Base-by-base conservation (phyloP, 2,113 vertebrate genomes). In the Anolis carolinensis region DNA sequence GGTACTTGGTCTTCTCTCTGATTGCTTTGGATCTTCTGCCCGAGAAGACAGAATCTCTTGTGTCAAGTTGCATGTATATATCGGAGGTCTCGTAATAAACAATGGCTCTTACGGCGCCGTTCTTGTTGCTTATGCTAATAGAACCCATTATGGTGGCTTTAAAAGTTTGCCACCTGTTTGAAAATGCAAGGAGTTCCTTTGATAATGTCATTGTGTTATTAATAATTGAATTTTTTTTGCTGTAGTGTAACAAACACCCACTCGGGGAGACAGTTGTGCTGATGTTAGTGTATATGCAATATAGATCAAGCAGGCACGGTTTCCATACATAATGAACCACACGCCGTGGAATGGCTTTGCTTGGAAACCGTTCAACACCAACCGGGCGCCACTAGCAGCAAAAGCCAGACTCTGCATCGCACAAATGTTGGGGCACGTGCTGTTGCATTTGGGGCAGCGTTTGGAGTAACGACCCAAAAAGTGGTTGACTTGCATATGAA, bases 141-240 rank as follows among this genome's bases (percentile, higher is more conserved):
- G 71, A 90, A 91, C 78, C 92, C 90, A 63, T 94, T 95, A 90
- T 93, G 95, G 88, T 91, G 86, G 88, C 67, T 88, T 89, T 76
- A 67, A 89, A 93, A 88, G 81, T 88, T 89, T 87, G 79, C 91
- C 62, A 76, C 82, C 74, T 82, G 80, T 89, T 85, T 89, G 4
- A 7, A 25, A 74, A 20, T 87, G 79, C 70, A 67, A 71, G 79
- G 75, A 36, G 90, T 75, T 76, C 81, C 89, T 84, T 83, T 63
- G 0, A 85, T 55, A 36, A 80, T 88, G 82, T 82, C 0, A 68
- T 18, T 72, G 84, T 59, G 23, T 23, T 71, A 67, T 67, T 87
- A 71, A 14, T 55, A 21, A 48, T 10, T 63, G 39, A 86, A 75
- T 0, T 5, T 59, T 55, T 8, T 30, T 30, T 90, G 80, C 13